Evolutionary conservation across 1,140 invertebrate species (phyloP), one percentile per base, ranked within the genome.

Genomic region (Philopotamus ludificatus): DNA sequence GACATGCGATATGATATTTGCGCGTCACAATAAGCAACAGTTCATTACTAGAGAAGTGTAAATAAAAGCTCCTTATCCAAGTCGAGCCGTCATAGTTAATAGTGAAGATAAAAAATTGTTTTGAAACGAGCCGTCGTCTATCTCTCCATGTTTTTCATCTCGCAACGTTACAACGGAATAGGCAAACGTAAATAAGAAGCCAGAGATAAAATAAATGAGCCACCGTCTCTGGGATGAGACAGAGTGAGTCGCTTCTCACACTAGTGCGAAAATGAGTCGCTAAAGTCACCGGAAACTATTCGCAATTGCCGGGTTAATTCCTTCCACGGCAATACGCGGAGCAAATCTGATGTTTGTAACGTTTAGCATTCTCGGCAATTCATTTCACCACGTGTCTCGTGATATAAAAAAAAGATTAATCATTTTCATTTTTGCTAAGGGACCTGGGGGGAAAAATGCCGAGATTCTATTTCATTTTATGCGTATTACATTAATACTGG

Each of bases 131-230:
- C 20, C 44, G 21, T 20, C 9, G 28, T 16, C 18, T 2, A 15
- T 53, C 23, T 25, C 4, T 22, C 1, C 45, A 25, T 3, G 50
- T 57, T 42, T 57, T 54, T 57, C 39, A 2, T 15, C 12, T 9
- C 12, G 34, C 39, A 39, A 42, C 23, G 39, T 10, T 26, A 44
- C 20, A 44, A 45, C 57, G 42, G 20, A 7, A 28, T n/a, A n/a
- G 34, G 20, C 22, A 42, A 26, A 25, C 57, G 57, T 60, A 60
- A 60, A 60, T 49, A 60, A 47, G 23, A 61, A 55, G 49, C 57
- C n/a, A n/a, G n/a, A 64, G 62, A 68, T 68, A 68, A 68, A 68
- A 68, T 68, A 68, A 68, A 68, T 68, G 66, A 65, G 57, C 61
- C 62, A 65, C 65, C 66, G 61, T 68, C 61, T 55, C 53, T n/a